phyloP scores from a whole-genome alignment of 1,140 invertebrate genomes.

The Oedothorax gibbosus region DNA sequence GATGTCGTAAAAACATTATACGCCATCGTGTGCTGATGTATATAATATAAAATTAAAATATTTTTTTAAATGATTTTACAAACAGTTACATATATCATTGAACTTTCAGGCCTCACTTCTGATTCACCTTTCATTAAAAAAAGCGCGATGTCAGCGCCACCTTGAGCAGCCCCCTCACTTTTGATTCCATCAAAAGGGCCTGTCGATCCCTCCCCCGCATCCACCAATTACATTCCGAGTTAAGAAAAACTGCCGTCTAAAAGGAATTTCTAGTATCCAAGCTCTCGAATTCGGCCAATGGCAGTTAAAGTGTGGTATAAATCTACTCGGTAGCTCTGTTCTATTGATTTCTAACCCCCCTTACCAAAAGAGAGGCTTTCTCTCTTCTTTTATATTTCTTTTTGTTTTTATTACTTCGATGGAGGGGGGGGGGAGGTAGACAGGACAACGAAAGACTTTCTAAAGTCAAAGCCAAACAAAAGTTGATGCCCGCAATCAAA shows the following conservation, averaged over 20 bases:
- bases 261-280: conserved; percentile 57
- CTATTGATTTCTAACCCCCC: conserved; percentile 57
- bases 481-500: conserved; percentile 59
- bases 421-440: neutral
- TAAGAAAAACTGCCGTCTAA: conserved; percentile 57
- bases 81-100: neutral
- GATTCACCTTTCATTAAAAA: neutral
- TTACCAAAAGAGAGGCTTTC: neutral
- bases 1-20: too few species aligned
- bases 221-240: conserved; percentile 60
- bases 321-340: conserved; percentile 55
- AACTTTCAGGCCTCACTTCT: neutral
- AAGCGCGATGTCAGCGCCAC: conserved; percentile 14
- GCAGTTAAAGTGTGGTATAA: conserved; percentile 61
- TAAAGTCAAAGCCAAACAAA: conserved; percentile 61
- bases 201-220: conserved; percentile 21
- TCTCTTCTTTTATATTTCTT: conserved; percentile 32
- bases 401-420: conserved; percentile 46
- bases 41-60: too few species aligned
- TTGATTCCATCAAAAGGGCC: conserved; percentile 24
- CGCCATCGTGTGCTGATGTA: too few species aligned
- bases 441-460: conserved; percentile 56
- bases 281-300: conserved; percentile 60
- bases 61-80: neutral
- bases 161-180: conserved; percentile 26